phyloP scores from a whole-genome alignment of 2,113 vertebrate genomes.

The Callocephalon fimbriatum region DNA sequence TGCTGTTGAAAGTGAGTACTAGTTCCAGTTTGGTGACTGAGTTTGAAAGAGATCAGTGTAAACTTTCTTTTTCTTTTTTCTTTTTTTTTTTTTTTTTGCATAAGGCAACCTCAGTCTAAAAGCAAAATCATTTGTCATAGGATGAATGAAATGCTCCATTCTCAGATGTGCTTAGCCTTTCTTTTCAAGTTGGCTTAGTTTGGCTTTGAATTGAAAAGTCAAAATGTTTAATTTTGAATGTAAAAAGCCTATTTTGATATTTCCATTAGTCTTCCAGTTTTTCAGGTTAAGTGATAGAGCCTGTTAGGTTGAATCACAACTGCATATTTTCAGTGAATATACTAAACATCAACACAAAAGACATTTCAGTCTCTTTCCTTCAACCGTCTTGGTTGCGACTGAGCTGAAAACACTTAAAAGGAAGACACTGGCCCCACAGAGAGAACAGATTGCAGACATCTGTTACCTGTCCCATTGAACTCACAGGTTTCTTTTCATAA shows the following conservation, averaged over 20 bases:
- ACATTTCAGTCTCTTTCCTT: neutral
- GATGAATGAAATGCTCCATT: neutral
- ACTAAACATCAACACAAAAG: neutral
- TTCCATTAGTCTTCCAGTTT: neutral
- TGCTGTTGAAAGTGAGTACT: neutral
- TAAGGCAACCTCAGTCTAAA: neutral
- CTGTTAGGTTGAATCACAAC: neutral
- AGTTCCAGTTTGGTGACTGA: neutral
- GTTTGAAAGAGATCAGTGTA: neutral
- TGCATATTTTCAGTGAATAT: neutral
- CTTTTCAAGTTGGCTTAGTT: neutral
- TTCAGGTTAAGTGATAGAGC: neutral
- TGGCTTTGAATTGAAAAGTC: neutral
- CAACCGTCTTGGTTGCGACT: neutral
- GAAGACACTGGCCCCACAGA: neutral
- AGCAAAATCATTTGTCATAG: neutral
- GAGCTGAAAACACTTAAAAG: neutral
- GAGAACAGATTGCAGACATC: slow-evolving; percentile 39
- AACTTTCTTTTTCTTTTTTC: neutral
- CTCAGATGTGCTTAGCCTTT: neutral
- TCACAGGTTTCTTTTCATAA: neutral
- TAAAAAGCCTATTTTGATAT: neutral
- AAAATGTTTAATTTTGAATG: neutral
- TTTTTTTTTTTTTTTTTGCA: neutral
- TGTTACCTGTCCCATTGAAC: slow-evolving; percentile 23